These are phyloP conservation scores for Drosophila yooni DNA, from an alignment of 2,888 invertebrate species.

Conservation along the genomic window DNA sequence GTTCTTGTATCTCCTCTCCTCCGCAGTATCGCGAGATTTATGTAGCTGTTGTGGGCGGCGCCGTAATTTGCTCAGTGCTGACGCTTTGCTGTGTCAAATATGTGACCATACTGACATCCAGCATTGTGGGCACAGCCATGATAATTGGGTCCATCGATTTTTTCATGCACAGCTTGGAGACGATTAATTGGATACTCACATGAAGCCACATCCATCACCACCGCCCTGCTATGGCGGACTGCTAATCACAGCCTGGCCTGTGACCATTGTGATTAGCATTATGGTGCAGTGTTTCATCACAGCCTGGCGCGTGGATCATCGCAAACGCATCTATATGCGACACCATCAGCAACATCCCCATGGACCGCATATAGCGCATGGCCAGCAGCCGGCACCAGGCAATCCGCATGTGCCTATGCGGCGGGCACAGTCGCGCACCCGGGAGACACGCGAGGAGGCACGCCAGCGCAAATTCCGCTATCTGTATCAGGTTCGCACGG, in stretches of 20 bases:
- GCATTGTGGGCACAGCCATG: constrained; percentile 85
- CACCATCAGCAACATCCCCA: constrained; percentile 70
- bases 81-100: constrained; percentile 85
- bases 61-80: constrained; percentile 84
- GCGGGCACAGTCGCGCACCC: constrained; percentile 86
- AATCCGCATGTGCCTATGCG: constrained; percentile 64
- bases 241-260: constrained; percentile 84
- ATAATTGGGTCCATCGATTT: constrained; percentile 84
- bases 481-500: constrained; percentile 94
- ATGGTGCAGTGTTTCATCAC: constrained; percentile 85
- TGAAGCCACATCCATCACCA: constrained; percentile 84
- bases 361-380: constrained; percentile 68
- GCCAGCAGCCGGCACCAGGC: constrained; percentile 60
- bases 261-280: constrained; percentile 83
- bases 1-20: not conserved
- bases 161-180: constrained; percentile 84
- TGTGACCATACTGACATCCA: constrained; percentile 84
- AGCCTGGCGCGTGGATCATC: constrained; percentile 85
- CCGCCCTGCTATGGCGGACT: constrained; percentile 85
- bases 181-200: constrained; percentile 84
- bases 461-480: constrained; percentile 94
- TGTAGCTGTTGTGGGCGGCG: constrained; percentile 85
- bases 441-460: constrained; percentile 92
- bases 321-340: constrained; percentile 82
- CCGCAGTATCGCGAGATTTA: constrained; percentile 83